Base-by-base conservation (phyloP, 1,140 invertebrate species). In the Drosophila pandora region DNA sequence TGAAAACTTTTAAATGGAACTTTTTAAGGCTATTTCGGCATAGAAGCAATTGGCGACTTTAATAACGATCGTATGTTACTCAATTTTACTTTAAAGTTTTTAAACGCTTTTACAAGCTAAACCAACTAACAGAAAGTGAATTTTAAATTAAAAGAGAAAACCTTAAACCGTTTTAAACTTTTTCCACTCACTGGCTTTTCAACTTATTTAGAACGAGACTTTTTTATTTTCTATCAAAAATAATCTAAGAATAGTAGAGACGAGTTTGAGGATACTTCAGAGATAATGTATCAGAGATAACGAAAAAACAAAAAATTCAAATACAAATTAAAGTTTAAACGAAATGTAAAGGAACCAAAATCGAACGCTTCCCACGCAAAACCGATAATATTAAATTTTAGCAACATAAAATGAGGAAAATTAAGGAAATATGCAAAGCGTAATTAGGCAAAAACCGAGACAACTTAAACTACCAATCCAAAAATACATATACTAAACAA, bases 341-440 rank as follows among this genome's bases (percentile, higher is more conserved):
- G 84, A 88, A 88, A 88, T 88, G 63, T 84, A 88, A 89, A 77
- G 84, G 89, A 90, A 90, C 89, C 89, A 90, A 90, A 90, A 90
- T 90, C 89, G 85, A 90, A 90, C 89, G 89, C 89, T 90, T 90
- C 89, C 89, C 89, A 90, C 89, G 82, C 79, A 90, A 77, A 89
- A 72, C 82, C 77, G 89, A 90, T 90, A 90, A 90, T 90, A 89
- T 85, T 81, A 89, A 88, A 90, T 84, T 87, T 87, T 88, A 88
- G 83, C 78, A 65, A 76, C 67, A 54, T 67, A 78, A 78, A 70
- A 45, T 22, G 12, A 71, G 59, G 39, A 5, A 62, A 57, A 71
- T 25, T 47, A 54, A 67, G 59, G 37, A 58, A 57, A 57, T 65
- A 64, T 65, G 68, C 68, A 72, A 54, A 61, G 58, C 63, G 69